Evolutionary conservation across 2,797 vertebrate genomes (phyloP), one percentile per base, ranked within the genome.

Genomic region (Nyctalus aviator): DNA sequence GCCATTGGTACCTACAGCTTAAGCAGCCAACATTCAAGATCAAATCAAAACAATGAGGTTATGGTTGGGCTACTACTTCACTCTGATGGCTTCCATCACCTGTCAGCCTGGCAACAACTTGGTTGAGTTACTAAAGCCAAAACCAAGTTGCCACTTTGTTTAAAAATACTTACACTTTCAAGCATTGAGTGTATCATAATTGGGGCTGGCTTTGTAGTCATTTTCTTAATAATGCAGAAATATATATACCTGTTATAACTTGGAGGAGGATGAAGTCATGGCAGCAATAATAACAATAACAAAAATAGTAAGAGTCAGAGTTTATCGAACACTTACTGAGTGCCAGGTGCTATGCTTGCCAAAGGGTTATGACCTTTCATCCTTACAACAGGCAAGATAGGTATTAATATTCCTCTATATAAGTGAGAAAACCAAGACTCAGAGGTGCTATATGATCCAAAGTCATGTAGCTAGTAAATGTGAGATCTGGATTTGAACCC

Each of bases 151-250:
- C 37, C 37, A 41, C 37, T 46, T 85, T 79, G 46, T 50, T 48
- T 32, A 83, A 84, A 86, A 55, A 93, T 41, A 14, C 77, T 87
- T 68, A 69, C 13, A 57, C 55, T 86, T 91, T 81, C 72, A 88
- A 92, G 79, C 12, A 32, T 27, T 64, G 30, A 37, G 4, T 35
- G 3, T 85, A 37, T 83, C 5, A 23, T 83, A 81, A 91, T 17
- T 83, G 20, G 6, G 37, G 18, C 23, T 13, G 46, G 15, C 32
- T 94, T 85, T 91, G 25, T 25, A 84, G 62, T 59, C 66, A 46
- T 46, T 76, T 93, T 44, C 46, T 76, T 84, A 90, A 50, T 53
- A 41, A 76, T 44, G 15, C 2, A 68, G 72, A 84, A 62, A 84
- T 12, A 41, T 15, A 44, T 46, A 18, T 57, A 21, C 8, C 59